phyloP scores from a whole-genome alignment of 2,888 invertebrate species.

The Scaptomyza polygonia region DNA sequence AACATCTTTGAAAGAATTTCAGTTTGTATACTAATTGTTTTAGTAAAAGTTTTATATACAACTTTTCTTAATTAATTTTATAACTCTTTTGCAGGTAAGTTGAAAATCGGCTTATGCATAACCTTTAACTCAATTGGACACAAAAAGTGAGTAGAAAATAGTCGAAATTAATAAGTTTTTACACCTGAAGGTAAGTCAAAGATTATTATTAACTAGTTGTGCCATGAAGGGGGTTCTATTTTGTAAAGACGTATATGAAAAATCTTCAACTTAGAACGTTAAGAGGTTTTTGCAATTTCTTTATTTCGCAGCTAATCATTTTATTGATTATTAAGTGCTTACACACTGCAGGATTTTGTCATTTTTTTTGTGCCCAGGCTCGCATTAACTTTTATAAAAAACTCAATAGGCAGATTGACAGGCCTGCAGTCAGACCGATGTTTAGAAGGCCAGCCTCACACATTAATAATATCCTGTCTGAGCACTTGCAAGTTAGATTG shows the following conservation, averaged over 20 bases:
- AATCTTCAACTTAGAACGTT: too few species aligned
- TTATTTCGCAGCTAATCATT: too few species aligned
- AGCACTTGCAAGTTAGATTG: constrained; percentile 47
- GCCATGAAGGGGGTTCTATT: too few species aligned
- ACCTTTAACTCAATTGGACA: neutral
- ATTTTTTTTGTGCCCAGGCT: constrained; percentile 10
- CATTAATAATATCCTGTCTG: constrained; percentile 62
- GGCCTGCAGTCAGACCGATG: constrained; percentile 1
- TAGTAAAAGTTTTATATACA: neutral
- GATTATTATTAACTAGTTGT: too few species aligned
- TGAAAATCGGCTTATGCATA: neutral
- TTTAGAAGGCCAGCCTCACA: constrained; percentile 6
- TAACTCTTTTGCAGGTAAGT: constrained; percentile 48
- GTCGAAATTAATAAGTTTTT: neutral
- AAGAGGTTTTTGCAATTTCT: too few species aligned
- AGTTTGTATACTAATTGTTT: neutral
- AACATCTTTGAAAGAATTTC: neutral
- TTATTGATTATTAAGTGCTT: too few species aligned
- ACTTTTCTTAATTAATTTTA: constrained; percentile 4
- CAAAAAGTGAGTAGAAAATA: constrained; percentile 9
- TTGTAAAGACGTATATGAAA: too few species aligned
- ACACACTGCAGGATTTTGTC: constrained; percentile 20
- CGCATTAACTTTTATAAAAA: constrained; percentile 28
- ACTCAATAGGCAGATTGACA: constrained; percentile 6
- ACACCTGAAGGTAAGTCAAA: neutral